These are phyloP conservation scores for Epinephelus coioides DNA, from an alignment of 2,797 vertebrate genomes.

Conservation along the genomic window DNA sequence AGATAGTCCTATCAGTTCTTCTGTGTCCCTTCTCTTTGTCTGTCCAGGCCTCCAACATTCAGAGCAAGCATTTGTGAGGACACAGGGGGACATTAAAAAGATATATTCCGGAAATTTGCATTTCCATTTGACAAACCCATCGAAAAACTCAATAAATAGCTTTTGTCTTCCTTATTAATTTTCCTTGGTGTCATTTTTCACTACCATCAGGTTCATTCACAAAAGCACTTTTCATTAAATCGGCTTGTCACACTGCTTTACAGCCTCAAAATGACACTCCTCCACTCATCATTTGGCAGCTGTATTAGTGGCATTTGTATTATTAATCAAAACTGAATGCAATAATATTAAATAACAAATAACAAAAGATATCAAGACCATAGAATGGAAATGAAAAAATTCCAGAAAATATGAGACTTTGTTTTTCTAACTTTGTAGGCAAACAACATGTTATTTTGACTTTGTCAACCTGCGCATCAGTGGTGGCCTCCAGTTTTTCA, in stretches of 20 bases:
- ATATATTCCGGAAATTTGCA: too few species aligned
- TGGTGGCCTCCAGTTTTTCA: neutral
- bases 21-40: neutral
- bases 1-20: neutral
- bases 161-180: neutral
- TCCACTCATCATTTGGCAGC: neutral
- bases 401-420: neutral
- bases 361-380: neutral
- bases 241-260: constrained; percentile 1
- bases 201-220: neutral
- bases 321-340: neutral
- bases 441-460: neutral
- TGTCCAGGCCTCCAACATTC: too few species aligned
- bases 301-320: neutral
- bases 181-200: constrained; percentile 5
- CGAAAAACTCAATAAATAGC: too few species aligned
- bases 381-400: too few species aligned
- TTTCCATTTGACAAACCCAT: too few species aligned
- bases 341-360: neutral
- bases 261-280: neutral
- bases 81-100: neutral
- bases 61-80: neutral
- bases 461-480: neutral
- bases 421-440: neutral
- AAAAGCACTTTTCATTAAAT: constrained; percentile 9